These are phyloP conservation scores for Perccottus glenii DNA, from an alignment of 2,113 vertebrate species.

Conservation along the genomic window DNA sequence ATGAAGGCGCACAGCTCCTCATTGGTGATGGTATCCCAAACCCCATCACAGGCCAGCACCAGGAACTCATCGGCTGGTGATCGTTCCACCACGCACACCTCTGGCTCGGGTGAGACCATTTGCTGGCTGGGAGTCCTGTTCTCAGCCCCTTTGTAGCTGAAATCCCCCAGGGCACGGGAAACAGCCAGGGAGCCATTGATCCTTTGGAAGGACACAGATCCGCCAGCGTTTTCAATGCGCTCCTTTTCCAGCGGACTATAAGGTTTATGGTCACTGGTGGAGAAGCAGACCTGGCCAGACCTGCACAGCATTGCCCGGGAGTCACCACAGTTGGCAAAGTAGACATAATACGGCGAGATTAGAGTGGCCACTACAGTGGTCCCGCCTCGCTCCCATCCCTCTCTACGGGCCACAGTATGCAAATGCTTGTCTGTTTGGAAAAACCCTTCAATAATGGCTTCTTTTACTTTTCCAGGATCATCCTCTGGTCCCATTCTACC, in stretches of 20 bases:
- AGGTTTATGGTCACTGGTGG: constrained; percentile 85
- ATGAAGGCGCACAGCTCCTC: constrained; percentile 81
- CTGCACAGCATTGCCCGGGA: constrained; percentile 82
- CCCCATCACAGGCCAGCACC: constrained; percentile 84
- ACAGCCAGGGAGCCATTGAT: constrained; percentile 86
- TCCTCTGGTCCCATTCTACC: constrained; percentile 75
- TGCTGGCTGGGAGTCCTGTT: constrained; percentile 78
- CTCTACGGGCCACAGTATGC: constrained; percentile 71
- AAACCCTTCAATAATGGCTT: constrained; percentile 76
- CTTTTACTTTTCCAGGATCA: constrained; percentile 70
- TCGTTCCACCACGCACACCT: constrained; percentile 80
- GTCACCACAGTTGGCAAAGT: constrained; percentile 84
- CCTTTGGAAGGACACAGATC: constrained; percentile 79
- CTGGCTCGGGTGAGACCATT: constrained; percentile 85
- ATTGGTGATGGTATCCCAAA: constrained; percentile 84
- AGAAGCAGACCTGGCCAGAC: constrained; percentile 78
- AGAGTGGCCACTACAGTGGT: constrained; percentile 79
- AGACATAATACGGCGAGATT: constrained; percentile 81
- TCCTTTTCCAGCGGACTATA: constrained; percentile 81
- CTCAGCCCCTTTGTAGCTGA: constrained; percentile 82
- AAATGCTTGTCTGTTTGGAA: constrained; percentile 80
- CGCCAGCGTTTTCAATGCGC: constrained; percentile 82
- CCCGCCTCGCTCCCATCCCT: constrained; percentile 81
- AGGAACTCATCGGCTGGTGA: constrained; percentile 82
- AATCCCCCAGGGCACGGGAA: constrained; percentile 84